Conservation (phyloP, 1,140 invertebrate species). For the Aleiodes sp. region DNA sequence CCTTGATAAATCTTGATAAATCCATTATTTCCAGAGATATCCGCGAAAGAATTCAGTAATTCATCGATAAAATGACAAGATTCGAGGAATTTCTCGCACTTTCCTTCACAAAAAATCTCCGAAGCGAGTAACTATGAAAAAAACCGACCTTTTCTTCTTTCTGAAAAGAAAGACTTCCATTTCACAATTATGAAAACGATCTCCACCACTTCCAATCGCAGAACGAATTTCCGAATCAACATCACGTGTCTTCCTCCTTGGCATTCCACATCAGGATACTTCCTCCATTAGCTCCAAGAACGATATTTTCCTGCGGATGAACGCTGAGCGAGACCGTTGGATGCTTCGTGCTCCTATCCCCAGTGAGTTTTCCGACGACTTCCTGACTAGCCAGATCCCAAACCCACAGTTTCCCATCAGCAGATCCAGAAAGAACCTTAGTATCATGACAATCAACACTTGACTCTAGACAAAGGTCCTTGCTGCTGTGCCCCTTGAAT, state of each 20-base stretch:
- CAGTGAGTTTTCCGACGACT: slow-evolving; percentile 68
- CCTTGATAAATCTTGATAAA: too few relatives aligned
- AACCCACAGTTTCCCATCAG: slow-evolving; percentile 83
- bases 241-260: neutral
- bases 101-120: too few relatives aligned
- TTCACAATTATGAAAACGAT: too few relatives aligned
- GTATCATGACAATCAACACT: slow-evolving; percentile 84
- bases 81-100: too few relatives aligned
- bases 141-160: too few relatives aligned
- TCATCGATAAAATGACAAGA: too few relatives aligned
- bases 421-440: slow-evolving; percentile 87
- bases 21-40: too few relatives aligned
- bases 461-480: slow-evolving; percentile 87
- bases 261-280: slow-evolving; percentile 73
- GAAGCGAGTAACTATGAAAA: too few relatives aligned
- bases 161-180: too few relatives aligned
- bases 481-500: slow-evolving; percentile 81
- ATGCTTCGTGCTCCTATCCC: slow-evolving; percentile 53
- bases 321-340: slow-evolving; percentile 71
- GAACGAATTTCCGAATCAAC: too few relatives aligned
- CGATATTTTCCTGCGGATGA: slow-evolving; percentile 75
- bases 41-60: too few relatives aligned
- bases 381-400: slow-evolving; percentile 88
- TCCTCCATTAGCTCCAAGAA: slow-evolving; percentile 74
- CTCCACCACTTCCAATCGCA: too few relatives aligned